Percentiles rank a stretch among this genome's conserved stretches.
phyloP scores from a whole-genome alignment of 2,113 vertebrate species.

The Pardalotus punctatus region DNA sequence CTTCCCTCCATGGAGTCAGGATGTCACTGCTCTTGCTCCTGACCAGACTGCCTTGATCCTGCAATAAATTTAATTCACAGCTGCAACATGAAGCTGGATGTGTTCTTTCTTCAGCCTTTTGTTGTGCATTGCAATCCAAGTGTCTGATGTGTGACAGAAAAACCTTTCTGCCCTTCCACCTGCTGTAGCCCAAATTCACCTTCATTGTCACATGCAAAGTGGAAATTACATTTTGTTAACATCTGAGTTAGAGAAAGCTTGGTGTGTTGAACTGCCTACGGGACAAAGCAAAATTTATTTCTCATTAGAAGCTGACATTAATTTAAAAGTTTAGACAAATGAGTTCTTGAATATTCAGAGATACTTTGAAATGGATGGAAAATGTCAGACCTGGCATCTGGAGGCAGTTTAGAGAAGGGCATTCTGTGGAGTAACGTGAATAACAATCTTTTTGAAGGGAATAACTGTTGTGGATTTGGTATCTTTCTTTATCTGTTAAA shows the following conservation, averaged over 20 bases:
- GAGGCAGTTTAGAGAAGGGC: neutral
- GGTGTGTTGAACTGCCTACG: neutral
- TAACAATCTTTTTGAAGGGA: neutral
- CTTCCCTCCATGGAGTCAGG: neutral
- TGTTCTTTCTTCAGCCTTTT: neutral
- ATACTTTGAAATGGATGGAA: neutral
- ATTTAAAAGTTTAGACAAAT: neutral
- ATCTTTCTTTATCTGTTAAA: neutral
- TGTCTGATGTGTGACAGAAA: neutral
- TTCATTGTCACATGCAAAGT: neutral
- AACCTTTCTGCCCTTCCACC: neutral
- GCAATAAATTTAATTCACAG: neutral
- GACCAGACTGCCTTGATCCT: neutral
- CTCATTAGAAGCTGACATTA: neutral
- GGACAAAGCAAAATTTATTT: neutral
- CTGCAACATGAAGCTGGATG: neutral
- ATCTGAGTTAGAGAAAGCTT: neutral
- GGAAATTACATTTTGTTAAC: neutral
- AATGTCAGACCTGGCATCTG: neutral
- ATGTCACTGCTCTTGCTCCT: neutral
- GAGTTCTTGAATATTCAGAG: neutral
- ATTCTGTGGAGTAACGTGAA: accelerated
- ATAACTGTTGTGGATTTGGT: neutral
- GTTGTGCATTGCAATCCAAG: neutral
- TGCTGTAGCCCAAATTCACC: neutral